Evolutionary conservation across 2,888 invertebrate genomes (phyloP).

Genomic region (Eupithecia centaureata): DNA sequence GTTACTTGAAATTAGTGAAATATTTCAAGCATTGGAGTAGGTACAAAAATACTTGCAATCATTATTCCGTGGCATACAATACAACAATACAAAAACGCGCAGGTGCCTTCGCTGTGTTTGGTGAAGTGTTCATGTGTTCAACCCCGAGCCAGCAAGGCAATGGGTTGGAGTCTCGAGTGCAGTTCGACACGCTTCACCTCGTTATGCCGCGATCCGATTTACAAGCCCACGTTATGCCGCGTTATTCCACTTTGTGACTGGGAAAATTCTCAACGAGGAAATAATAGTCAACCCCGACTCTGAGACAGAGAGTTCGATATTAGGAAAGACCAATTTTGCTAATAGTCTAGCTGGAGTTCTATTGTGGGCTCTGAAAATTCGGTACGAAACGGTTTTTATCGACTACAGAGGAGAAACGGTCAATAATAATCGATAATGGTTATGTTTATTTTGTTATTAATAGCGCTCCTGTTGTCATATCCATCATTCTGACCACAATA

Average conservation of each 20-base stretch:
- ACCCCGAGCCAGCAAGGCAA: slow-evolving; percentile 28
- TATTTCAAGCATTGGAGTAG: no score
- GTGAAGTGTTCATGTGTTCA: slow-evolving; percentile 47
- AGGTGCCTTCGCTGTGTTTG: slow-evolving; percentile 41
- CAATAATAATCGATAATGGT: no score
- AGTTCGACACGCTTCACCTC: slow-evolving; percentile 43
- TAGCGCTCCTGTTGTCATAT: no score
- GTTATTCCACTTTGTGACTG: slow-evolving; percentile 17
- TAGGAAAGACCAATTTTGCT: no score
- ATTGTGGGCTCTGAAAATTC: neutral
- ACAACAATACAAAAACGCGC: slow-evolving; percentile 45
- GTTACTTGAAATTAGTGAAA: neutral
- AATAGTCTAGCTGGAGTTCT: no score
- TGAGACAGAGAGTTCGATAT: neutral
- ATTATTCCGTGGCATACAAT: slow-evolving; percentile 6
- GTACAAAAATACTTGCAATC: neutral
- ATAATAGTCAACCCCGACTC: neutral
- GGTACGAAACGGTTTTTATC: neutral
- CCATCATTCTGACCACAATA: neutral
- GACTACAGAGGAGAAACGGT: neutral
- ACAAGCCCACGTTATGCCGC: slow-evolving; percentile 20
- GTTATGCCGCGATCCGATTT: slow-evolving; percentile 45
- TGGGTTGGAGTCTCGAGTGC: slow-evolving; percentile 36
- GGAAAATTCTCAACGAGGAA: slow-evolving; percentile 7
- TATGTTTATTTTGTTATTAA: no score